Evolutionary conservation across 2,113 vertebrate species (phyloP).

Genomic region (Cyanoramphus novaezelandiae): DNA sequence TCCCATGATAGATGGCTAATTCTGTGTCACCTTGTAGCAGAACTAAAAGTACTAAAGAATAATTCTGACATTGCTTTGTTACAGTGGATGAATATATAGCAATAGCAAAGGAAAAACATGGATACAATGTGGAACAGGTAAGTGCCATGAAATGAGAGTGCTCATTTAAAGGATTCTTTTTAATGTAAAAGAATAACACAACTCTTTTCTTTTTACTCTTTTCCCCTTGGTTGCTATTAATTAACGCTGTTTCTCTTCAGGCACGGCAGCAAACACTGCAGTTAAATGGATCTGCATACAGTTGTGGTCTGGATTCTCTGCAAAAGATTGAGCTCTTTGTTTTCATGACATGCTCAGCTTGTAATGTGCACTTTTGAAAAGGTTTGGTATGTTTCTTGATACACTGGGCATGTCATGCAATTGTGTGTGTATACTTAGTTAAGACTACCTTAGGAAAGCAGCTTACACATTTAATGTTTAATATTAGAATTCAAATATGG

Average conservation of each 20-base stretch:
- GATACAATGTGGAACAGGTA: conserved; percentile 98
- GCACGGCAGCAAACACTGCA: conserved; percentile 63
- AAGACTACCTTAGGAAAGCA: not conserved
- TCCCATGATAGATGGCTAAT: not conserved
- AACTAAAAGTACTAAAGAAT: conserved; percentile 25
- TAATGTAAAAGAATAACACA: conserved; percentile 5
- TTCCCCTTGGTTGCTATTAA: conserved; percentile 53
- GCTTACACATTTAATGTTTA: not conserved
- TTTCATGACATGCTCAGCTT: conserved; percentile 72
- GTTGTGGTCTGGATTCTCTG: conserved; percentile 69
- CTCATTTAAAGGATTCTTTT: conserved; percentile 8
- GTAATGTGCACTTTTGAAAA: conserved; percentile 69
- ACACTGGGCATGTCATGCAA: conserved; percentile 69
- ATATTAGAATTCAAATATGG: not conserved
- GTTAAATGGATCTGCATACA: conserved; percentile 65
- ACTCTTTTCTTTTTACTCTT: not conserved
- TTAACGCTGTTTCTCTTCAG: conserved; percentile 69
- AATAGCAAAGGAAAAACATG: conserved; percentile 97
- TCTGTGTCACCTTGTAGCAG: not conserved
- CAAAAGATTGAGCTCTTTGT: conserved; percentile 71
- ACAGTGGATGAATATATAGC: conserved; percentile 98
- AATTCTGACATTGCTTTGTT: conserved; percentile 67
- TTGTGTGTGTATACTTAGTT: conserved; percentile 48
- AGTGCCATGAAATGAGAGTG: conserved; percentile 16
- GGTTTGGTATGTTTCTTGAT: conserved; percentile 67